A percentile compares a stretch with the other conserved stretches of the same genome.
Evolutionary conservation across 2,888 invertebrate species (phyloP).

Genomic region (Argyresthia goedartella): DNA sequence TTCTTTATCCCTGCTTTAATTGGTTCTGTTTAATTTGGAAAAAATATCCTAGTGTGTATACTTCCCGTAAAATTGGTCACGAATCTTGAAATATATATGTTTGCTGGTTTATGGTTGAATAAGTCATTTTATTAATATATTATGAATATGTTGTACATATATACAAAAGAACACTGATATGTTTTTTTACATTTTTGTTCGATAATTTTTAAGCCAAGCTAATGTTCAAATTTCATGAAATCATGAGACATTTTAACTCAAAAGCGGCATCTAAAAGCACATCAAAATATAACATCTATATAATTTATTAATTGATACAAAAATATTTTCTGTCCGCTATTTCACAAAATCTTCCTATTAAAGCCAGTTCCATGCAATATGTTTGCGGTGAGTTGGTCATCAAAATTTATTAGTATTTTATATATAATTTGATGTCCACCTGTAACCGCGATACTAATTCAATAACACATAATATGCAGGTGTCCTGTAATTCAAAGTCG

Average conservation of each 20-base stretch:
- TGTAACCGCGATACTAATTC: too few species aligned
- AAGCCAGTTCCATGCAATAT: slow-evolving; percentile 27
- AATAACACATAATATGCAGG: too few species aligned
- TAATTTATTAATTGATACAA: slow-evolving; percentile 7
- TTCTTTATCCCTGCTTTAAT: slow-evolving; percentile 1
- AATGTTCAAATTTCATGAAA: not conserved
- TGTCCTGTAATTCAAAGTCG: too few species aligned
- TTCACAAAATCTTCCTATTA: slow-evolving; percentile 34
- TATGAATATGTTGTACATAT: not conserved
- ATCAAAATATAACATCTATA: slow-evolving; percentile 24
- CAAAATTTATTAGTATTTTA: not conserved
- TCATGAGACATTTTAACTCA: too few species aligned
- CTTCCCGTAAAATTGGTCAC: slow-evolving; percentile 18
- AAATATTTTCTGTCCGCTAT: not conserved
- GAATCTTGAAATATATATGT: not conserved
- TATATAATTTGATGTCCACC: too few species aligned
- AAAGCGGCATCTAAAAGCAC: slow-evolving; percentile 23
- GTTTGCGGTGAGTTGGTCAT: not conserved
- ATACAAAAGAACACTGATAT: slow-evolving; percentile 2
- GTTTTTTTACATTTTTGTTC: not conserved
- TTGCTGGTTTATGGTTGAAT: too few species aligned
- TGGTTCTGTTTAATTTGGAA: slow-evolving; percentile 6
- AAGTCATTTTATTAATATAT: too few species aligned
- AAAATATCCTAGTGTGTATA: not conserved
- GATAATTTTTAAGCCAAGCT: not conserved